A percentile compares a stretch with the other conserved stretches of the same genome.
Conservation (phyloP, 2,797 vertebrate genomes). For the Sebastes reedi region DNA sequence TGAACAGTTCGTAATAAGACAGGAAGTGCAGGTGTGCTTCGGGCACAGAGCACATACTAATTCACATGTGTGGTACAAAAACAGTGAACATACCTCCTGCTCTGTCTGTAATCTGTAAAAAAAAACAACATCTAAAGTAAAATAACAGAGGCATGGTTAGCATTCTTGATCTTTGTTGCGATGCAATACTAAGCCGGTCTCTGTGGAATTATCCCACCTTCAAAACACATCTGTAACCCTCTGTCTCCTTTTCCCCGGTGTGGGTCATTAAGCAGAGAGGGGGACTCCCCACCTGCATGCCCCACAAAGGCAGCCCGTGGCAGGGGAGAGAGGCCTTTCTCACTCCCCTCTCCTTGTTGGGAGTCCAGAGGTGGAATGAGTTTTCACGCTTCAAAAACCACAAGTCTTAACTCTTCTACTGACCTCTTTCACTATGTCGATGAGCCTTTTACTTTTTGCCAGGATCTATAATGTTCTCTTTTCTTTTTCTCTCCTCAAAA, state of each 20-base stretch:
- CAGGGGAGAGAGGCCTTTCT: slow-evolving; percentile 15
- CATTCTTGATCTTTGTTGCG: background rate
- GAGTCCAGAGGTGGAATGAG: slow-evolving; percentile 74
- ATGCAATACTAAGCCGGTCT: background rate
- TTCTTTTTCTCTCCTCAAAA: slow-evolving; percentile 1
- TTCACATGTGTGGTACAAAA: no score
- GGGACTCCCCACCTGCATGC: slow-evolving; percentile 11
- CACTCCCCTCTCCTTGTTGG: slow-evolving; percentile 24
- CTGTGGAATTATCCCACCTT: background rate
- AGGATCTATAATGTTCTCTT: slow-evolving; percentile 23
- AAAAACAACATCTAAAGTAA: background rate
- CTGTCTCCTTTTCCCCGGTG: background rate
- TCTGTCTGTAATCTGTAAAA: background rate
- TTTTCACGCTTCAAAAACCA: slow-evolving; percentile 67
- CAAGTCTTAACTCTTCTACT: slow-evolving; percentile 54
- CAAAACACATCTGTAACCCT: background rate
- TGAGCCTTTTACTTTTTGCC: slow-evolving; percentile 44
- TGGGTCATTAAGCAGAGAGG: slow-evolving; percentile 45
- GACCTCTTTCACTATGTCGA: slow-evolving; percentile 57
- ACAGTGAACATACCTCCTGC: background rate
- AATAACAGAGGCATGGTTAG: background rate
- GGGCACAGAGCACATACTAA: no score
- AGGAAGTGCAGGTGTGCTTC: no score
- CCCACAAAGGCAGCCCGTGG: slow-evolving; percentile 32
- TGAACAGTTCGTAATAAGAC: no score